Conservation (phyloP, 2,113 vertebrate species). For the Cheirogaleus medius region DNA sequence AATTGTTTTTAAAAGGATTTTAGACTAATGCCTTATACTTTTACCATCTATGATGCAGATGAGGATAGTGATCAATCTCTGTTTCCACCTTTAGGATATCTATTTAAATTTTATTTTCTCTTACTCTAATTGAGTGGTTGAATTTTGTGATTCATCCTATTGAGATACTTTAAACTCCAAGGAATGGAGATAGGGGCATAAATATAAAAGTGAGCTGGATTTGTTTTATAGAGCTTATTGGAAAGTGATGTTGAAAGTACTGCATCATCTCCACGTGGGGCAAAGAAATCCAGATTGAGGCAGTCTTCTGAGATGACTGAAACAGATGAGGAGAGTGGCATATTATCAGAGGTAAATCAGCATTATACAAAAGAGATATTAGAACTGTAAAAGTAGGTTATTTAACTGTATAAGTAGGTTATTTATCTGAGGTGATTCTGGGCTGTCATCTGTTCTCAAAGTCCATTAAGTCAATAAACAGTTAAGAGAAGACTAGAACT, state of each 20-base stretch:
- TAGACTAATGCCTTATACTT: background rate
- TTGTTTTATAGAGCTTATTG: slow-evolving; percentile 87
- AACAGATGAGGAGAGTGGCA: slow-evolving; percentile 85
- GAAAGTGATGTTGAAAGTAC: slow-evolving; percentile 96
- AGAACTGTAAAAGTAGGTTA: background rate
- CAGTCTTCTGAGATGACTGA: slow-evolving; percentile 78
- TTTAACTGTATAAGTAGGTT: background rate
- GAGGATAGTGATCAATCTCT: background rate
- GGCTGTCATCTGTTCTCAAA: background rate
- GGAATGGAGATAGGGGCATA: background rate
- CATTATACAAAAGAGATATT: background rate
- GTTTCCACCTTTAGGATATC: background rate
- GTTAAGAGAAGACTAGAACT: background rate
- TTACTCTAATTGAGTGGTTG: background rate
- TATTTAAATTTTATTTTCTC: background rate
- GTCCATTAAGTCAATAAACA: background rate
- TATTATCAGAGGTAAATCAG: slow-evolving; percentile 73
- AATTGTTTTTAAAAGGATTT: slow-evolving; percentile 14
- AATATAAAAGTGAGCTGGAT: background rate
- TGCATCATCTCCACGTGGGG: slow-evolving; percentile 89
- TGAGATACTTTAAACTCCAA: background rate
- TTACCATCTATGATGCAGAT: background rate
- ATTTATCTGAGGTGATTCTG: background rate
- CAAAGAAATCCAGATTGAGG: slow-evolving; percentile 71
- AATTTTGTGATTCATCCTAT: slow-evolving; percentile 32